phyloP scores from a whole-genome alignment of 2,113 vertebrate species.

The Plotosus lineatus region DNA sequence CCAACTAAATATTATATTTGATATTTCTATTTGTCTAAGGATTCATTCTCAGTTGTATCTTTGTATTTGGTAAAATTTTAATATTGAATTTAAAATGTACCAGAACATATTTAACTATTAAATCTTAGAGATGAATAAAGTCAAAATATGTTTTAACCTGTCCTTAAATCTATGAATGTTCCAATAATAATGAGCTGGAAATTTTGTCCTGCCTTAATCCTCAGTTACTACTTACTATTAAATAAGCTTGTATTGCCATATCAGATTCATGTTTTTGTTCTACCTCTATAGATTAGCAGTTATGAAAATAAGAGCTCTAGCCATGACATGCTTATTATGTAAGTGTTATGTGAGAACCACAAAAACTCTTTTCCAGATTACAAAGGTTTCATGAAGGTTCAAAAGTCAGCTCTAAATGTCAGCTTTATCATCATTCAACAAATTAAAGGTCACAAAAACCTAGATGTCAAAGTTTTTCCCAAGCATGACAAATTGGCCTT shows the following conservation, averaged over 20 bases:
- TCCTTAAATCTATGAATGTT: background rate
- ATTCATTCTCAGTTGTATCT: background rate
- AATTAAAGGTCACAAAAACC: conserved; percentile 24
- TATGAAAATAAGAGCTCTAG: background rate
- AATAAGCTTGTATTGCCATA: too few species aligned
- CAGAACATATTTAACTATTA: background rate
- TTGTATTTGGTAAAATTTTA: background rate
- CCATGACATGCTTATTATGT: conserved; percentile 6
- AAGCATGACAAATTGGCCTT: background rate
- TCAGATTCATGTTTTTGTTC: background rate
- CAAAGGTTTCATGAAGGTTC: conserved; percentile 49
- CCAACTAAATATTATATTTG: background rate
- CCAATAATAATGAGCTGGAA: too few species aligned
- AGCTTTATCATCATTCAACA: conserved; percentile 8
- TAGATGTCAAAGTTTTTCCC: conserved; percentile 16
- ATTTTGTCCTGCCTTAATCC: background rate
- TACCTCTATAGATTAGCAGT: background rate
- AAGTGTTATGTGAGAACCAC: conserved; percentile 14
- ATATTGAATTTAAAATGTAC: background rate
- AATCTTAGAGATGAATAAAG: background rate
- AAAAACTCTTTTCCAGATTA: conserved; percentile 34
- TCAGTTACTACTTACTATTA: too few species aligned
- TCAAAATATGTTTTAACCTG: background rate
- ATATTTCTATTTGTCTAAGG: background rate
- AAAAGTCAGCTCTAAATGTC: conserved; percentile 41